Conservation (phyloP, 2,797 vertebrate species). For the Myoxocephalus aenaeus region DNA sequence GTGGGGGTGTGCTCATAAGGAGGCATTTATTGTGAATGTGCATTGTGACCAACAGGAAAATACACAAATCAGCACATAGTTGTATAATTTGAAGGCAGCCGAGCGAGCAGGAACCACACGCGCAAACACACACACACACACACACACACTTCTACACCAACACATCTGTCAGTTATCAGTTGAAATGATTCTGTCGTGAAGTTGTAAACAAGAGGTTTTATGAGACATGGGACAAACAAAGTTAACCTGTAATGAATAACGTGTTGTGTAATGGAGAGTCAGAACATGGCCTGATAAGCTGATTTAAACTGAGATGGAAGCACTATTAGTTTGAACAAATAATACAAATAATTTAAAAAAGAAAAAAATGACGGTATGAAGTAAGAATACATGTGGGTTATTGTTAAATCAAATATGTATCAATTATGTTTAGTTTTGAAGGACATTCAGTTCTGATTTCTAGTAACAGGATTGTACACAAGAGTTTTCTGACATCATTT, state of each 20-base stretch:
- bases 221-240: conserved; percentile 20
- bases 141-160: conserved; percentile 8
- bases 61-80: conserved; percentile 26
- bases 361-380: neutral
- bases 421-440: neutral
- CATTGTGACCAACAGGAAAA: conserved; percentile 47
- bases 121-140: conserved; percentile 42
- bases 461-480: neutral
- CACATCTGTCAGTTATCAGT: conserved; percentile 39
- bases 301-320: neutral
- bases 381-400: neutral
- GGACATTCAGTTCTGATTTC: neutral
- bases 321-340: neutral
- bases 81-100: conserved; percentile 25
- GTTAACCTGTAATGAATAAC: neutral
- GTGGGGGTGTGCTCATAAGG: conserved; percentile 47
- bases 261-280: neutral
- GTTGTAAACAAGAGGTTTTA: conserved; percentile 27
- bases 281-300: neutral
- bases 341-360: neutral
- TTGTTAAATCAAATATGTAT: neutral
- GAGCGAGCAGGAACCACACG: conserved; percentile 5
- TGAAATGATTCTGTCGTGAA: conserved; percentile 23
- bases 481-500: neutral
- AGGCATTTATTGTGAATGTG: conserved; percentile 57